These are phyloP conservation scores for Myopa tessellatipennis DNA, from an alignment of 2,888 invertebrate species.

Conservation along the genomic window DNA sequence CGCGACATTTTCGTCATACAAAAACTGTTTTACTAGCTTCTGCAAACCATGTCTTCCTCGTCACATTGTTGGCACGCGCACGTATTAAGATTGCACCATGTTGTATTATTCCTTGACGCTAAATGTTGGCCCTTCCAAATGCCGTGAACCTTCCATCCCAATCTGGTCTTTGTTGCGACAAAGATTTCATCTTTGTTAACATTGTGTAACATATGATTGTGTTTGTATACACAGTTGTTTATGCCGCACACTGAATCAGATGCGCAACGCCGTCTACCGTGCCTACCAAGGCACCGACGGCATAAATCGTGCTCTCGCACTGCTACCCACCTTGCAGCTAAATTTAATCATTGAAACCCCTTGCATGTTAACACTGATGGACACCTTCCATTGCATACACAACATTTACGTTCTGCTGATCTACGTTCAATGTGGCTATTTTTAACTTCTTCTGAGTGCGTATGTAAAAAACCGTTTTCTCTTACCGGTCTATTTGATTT, in stretches of 20 bases:
- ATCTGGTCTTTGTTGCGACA: conserved; percentile 37
- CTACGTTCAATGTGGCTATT: background rate
- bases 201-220: conserved; percentile 36
- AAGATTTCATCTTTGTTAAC: conserved; percentile 6
- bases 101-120: background rate
- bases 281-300: background rate
- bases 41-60: background rate
- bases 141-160: conserved; percentile 42
- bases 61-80: background rate
- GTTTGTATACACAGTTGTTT: too few species aligned
- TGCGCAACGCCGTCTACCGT: too few species aligned
- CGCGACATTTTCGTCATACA: background rate
- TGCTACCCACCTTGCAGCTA: conserved; percentile 33
- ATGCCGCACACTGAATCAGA: too few species aligned
- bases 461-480: conserved; percentile 39
- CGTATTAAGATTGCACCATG: background rate
- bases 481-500: conserved; percentile 29
- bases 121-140: background rate
- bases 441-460: background rate
- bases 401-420: conserved; percentile 15
- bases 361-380: background rate
- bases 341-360: conserved; percentile 22
- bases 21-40: background rate
- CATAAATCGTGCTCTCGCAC: conserved; percentile 36
- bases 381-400: conserved; percentile 37